Base-by-base conservation (phyloP, 2,888 invertebrate species). In the Mesorhabditis belari region DNA sequence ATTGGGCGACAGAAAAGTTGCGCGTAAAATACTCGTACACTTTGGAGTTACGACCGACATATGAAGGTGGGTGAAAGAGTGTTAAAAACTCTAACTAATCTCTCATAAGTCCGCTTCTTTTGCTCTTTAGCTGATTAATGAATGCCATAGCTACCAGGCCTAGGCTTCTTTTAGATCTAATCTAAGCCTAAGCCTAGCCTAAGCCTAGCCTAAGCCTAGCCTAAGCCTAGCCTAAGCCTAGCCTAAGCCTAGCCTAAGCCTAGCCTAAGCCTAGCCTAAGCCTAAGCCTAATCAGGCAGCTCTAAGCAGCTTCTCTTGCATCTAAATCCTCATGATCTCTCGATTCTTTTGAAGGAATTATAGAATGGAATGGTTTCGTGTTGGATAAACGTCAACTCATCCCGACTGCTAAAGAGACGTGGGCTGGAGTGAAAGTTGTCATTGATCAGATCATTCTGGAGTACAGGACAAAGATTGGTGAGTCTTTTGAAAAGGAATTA, bases 321-420 rank as follows among this genome's bases (percentile, higher is more conserved):
- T n/a, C n/a, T n/a, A n/a, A n/a, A n/a, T n/a, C n/a, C n/a, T n/a
- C n/a, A n/a, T n/a, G n/a, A n/a, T n/a, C n/a, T n/a, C n/a, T n/a
- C n/a, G n/a, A n/a, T n/a, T n/a, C n/a, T 35, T 9, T 35, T 35
- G 12, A 35, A 35, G 44, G 44, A n/a, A 35, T 35, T 35, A 56
- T 44, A 77, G 77, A 75, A 25, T 79, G 77, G 76, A 79, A 79
- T 56, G 79, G 79, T 24, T 79, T 79, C 60, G 74, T 79, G 6
- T 61, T 79, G 53, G 73, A 75, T 50, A 70, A 71, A 35, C 64
- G 63, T 27, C 75, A 79, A 53, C 62, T 79, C 35, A 70, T 79
- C 27, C 79, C 79, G 25, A 79, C 79, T 3, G 77, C 77, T 2
- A 72, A 77, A 52, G 79, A 79, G 55, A 78, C 79, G 2, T 79